A percentile compares a stretch with the other conserved stretches of the same genome.
Evolutionary conservation across 53 echinoderm and acorn worm genomes (phyloP).

Genomic region (Zoroaster sp.): DNA sequence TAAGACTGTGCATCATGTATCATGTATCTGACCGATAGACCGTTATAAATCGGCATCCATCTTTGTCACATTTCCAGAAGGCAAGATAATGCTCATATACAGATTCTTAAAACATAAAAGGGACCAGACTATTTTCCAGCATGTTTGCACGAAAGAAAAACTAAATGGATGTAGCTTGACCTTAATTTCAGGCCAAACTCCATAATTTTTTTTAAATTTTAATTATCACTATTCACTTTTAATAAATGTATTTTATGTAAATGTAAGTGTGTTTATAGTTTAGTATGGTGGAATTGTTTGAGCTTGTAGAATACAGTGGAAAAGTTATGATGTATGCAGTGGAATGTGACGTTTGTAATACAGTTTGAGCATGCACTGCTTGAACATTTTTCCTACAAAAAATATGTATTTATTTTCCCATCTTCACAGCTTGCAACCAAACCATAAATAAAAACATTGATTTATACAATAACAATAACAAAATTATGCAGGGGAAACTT

Average conservation of each 20-base stretch:
- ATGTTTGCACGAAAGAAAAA: neutral
- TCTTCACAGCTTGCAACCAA: neutral
- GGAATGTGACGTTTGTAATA: too few species aligned
- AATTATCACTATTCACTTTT: neutral
- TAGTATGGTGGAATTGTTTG: neutral
- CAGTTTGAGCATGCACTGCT: neutral
- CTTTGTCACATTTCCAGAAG: neutral
- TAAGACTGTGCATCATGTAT: neutral
- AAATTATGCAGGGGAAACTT: too few species aligned
- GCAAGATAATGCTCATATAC: neutral
- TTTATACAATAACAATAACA: too few species aligned
- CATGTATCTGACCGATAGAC: neutral
- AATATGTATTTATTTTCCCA: neutral
- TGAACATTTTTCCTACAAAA: neutral
- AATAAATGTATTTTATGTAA: neutral
- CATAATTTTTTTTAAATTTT: neutral
- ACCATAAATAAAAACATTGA: neutral
- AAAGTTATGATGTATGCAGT: too few species aligned
- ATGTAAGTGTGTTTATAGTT: neutral
- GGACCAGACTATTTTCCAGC: neutral
- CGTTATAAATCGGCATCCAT: neutral
- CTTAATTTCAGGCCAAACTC: too few species aligned
- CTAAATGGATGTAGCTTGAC: neutral
- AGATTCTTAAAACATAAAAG: neutral
- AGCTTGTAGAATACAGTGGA: too few species aligned